Conservation (phyloP, 2,113 vertebrate species). For the Odontesthes bonariensis region DNA sequence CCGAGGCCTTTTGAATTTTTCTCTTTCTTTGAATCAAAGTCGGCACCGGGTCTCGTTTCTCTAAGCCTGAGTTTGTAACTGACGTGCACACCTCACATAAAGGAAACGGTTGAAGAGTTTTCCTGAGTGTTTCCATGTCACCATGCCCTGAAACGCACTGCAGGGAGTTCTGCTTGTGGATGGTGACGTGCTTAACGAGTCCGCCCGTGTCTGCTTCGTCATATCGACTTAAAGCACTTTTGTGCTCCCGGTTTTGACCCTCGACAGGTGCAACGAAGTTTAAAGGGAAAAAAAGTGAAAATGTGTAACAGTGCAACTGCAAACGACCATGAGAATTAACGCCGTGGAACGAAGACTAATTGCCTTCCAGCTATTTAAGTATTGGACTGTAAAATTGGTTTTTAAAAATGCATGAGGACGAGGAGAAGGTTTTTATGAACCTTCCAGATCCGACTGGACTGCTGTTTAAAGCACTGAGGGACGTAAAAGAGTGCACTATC, state of each 20-base stretch:
- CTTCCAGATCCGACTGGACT: neutral
- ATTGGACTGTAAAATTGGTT: conserved; percentile 1
- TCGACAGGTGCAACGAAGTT: neutral
- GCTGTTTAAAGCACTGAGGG: conserved; percentile 9
- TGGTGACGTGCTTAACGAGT: no score
- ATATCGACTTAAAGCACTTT: no score
- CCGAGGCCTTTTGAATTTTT: neutral
- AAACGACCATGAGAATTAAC: neutral
- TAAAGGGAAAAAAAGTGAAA: neutral
- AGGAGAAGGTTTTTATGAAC: neutral
- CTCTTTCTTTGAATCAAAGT: neutral
- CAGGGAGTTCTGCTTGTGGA: no score
- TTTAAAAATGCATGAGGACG: neutral
- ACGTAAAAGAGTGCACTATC: neutral
- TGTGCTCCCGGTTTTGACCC: no score
- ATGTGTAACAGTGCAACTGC: neutral
- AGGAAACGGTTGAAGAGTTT: no score
- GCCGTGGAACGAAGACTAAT: neutral
- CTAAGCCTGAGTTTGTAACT: no score
- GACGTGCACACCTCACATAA: no score
- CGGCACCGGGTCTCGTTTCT: no score
- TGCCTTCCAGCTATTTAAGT: conserved; percentile 6
- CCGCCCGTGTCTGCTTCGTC: no score
- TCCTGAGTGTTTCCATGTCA: no score
- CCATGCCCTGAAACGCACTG: no score